A percentile compares a stretch with the other conserved stretches of the same genome.
These are phyloP conservation scores for Poecilobothrus nobilitatus DNA, from an alignment of 2,888 invertebrate genomes.

Conservation along the genomic window DNA sequence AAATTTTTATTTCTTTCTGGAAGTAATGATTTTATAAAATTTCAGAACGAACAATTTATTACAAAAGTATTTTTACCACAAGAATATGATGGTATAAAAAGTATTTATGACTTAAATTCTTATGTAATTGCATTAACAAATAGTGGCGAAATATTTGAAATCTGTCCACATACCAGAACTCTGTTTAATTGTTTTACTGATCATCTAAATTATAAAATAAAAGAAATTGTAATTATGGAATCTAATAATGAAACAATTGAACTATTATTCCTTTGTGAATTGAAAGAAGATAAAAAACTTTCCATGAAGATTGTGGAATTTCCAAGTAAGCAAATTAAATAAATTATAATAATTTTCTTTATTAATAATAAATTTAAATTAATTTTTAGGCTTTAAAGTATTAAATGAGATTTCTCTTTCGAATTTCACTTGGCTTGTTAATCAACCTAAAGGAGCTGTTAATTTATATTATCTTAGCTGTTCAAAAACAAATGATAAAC, in stretches of 20 bases:
- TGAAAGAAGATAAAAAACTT: slow-evolving; percentile 23
- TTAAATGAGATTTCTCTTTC: slow-evolving; percentile 36
- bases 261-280: slow-evolving; percentile 35
- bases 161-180: slow-evolving; percentile 36
- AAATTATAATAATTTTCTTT: neutral
- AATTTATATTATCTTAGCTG: slow-evolving; percentile 40
- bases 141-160: slow-evolving; percentile 36
- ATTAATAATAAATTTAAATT: neutral
- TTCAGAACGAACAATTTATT: slow-evolving; percentile 27
- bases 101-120: slow-evolving; percentile 34
- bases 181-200: slow-evolving; percentile 15
- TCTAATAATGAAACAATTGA: slow-evolving; percentile 36
- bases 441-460: slow-evolving; percentile 38
- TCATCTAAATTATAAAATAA: slow-evolving; percentile 27
- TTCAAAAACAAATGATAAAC: slow-evolving; percentile 24
- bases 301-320: slow-evolving; percentile 39
- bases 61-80: slow-evolving; percentile 28
- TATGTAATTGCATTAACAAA: slow-evolving; percentile 34
- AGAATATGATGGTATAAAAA: slow-evolving; percentile 32
- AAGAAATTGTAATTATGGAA: slow-evolving; percentile 39
- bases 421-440: slow-evolving; percentile 37
- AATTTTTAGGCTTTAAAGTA: slow-evolving; percentile 33
- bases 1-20: slow-evolving; percentile 27
- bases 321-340: slow-evolving; percentile 31
- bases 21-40: slow-evolving; percentile 25